phyloP scores from a whole-genome alignment of 2,797 vertebrate genomes.

The Amazona ochrocephala region DNA sequence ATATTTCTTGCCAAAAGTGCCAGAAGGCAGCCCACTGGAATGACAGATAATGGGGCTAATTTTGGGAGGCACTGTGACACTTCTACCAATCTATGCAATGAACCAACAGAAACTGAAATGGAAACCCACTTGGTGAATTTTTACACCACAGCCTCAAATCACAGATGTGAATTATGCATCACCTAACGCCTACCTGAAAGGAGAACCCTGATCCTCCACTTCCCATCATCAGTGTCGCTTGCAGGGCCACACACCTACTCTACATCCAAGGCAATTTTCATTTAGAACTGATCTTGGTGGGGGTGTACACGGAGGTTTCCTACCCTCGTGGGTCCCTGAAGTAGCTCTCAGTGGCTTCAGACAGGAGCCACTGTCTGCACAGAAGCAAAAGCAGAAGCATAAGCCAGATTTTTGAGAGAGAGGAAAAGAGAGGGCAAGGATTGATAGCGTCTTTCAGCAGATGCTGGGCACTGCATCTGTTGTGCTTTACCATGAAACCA shows the following conservation, averaged over 20 bases:
- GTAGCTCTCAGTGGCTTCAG: background rate
- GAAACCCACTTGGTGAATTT: background rate
- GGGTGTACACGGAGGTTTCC: background rate
- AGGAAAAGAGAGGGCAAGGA: background rate
- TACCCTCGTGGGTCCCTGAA: background rate
- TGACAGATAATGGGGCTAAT: conserved; percentile 1
- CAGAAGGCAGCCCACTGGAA: conserved; percentile 50
- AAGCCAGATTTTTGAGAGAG: background rate
- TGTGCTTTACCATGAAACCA: background rate
- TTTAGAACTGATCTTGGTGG: background rate
- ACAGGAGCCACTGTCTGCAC: background rate
- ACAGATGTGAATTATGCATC: background rate
- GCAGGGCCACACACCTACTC: background rate
- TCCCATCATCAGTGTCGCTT: background rate
- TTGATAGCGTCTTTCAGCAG: background rate
- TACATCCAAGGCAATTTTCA: background rate
- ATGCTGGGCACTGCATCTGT: background rate
- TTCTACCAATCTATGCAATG: background rate
- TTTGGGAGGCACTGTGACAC: conserved; percentile 8
- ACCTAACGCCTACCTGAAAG: background rate
- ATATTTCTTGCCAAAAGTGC: conserved; percentile 47
- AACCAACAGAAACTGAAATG: background rate
- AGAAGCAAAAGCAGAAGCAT: background rate
- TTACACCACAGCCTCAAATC: background rate
- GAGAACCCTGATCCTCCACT: background rate